Conservation (phyloP, 2,797 vertebrate genomes). For the Danio jaintianensis region DNA sequence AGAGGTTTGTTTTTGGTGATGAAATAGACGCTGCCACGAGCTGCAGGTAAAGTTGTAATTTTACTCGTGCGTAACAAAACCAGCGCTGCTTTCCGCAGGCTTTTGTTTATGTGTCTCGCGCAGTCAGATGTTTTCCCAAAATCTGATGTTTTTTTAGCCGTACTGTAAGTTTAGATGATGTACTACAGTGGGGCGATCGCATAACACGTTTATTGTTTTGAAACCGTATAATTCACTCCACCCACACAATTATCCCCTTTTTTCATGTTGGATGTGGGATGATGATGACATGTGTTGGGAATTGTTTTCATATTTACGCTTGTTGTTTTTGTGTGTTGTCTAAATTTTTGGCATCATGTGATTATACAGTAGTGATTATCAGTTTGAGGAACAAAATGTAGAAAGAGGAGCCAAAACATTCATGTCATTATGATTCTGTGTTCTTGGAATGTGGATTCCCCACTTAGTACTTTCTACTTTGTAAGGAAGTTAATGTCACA, state of each 20-base stretch:
- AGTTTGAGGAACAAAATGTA: neutral
- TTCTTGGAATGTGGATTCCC: neutral
- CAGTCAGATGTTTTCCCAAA: neutral
- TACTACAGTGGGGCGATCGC: neutral
- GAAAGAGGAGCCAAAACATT: neutral
- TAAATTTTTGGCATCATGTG: neutral
- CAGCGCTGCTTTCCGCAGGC: too few relatives aligned
- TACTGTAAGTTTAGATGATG: neutral
- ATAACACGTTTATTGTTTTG: conserved; percentile 10
- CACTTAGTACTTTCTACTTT: neutral
- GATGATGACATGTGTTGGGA: neutral
- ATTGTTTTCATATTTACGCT: neutral
- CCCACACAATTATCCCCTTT: neutral
- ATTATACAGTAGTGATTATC: neutral
- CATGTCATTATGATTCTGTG: neutral
- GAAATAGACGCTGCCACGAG: neutral
- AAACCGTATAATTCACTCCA: conserved; percentile 7
- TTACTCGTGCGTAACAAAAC: conserved; percentile 9
- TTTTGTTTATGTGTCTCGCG: neutral
- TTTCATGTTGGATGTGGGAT: neutral
- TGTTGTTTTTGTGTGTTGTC: conserved; percentile 7
- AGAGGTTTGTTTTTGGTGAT: neutral
- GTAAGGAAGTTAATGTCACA: neutral
- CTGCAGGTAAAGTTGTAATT: conserved; percentile 5
- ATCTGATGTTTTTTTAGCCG: neutral